Base-by-base conservation (phyloP, 30 jellyfish, hydroid and myxozoan genomes). In the Cassiopea xamachana region DNA sequence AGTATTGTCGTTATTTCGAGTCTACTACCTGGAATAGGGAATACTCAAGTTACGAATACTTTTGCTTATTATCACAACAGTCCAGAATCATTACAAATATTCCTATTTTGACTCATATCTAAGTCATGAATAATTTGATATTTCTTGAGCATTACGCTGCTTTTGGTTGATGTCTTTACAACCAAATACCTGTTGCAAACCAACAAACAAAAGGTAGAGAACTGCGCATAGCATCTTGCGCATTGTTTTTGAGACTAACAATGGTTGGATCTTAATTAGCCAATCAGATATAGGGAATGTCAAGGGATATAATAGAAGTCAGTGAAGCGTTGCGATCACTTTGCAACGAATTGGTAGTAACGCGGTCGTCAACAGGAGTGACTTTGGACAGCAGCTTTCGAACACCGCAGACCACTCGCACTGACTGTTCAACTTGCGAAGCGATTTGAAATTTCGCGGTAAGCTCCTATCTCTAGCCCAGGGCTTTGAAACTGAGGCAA, bases 351-450 rank as follows among this genome's bases (percentile, higher is more conserved):
- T 88, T 79, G 87, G 75, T 18, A 45, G 87, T 75, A 82, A 18
- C 80, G 87, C 74, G 84, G 82, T 48, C 60, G 48, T 69, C 2
- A 19, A 18, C 69, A 45, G 85, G 77, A 87, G 94, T 68, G 90
- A 50, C 81, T 49, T 58, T 88, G 95, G 72, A 80, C 95, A 88
- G 95, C 95, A 88, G 95, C 89, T 60, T 88, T 88, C 90, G 89
- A 87, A 87, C 90, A 88, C 95, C 95, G 95, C 95, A 88, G 95
- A 88, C 95, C 95, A 88, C 83, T 64, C 60, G 95, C 79, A 88
- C 83, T 68, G 95, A 67, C 79, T 64, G 51, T 61, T 75, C 87
- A 55, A 43, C 70, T 68, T 48, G 90, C 17, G 18, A 71, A 85
- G 82, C 77, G 88, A 78, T 88, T 88, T 79, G 85, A 80, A 88